Evolutionary conservation across 2,888 invertebrate genomes (phyloP).

Genomic region (Monopis laevigella): DNA sequence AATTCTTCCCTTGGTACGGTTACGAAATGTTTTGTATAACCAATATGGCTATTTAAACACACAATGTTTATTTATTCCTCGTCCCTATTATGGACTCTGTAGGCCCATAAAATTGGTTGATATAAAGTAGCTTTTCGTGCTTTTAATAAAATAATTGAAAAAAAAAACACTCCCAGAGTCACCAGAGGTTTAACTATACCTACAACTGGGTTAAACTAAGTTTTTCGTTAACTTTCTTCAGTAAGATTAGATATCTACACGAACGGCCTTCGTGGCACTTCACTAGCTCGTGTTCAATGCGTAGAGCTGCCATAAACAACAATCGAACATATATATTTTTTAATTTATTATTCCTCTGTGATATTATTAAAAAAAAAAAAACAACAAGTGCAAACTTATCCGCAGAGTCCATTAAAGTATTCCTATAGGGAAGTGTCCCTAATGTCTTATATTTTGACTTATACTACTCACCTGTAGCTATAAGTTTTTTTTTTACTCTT

Average conservation of each 20-base stretch:
- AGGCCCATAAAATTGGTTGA: too few species aligned
- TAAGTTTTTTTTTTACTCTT: too few species aligned
- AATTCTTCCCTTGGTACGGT: neutral
- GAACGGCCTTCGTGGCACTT: slow-evolving; percentile 21
- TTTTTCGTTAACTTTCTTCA: slow-evolving; percentile 34
- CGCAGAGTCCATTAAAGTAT: too few species aligned
- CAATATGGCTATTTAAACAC: too few species aligned
- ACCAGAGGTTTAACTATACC: neutral
- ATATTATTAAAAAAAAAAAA: neutral
- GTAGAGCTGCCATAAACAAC: neutral
- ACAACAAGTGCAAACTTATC: too few species aligned
- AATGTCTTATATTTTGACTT: too few species aligned
- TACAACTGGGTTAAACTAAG: slow-evolving; percentile 38
- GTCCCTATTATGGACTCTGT: too few species aligned
- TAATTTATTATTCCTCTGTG: neutral
- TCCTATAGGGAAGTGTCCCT: too few species aligned
- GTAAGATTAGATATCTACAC: slow-evolving; percentile 40
- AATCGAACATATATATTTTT: neutral
- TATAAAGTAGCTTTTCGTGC: too few species aligned
- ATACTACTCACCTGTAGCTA: too few species aligned
- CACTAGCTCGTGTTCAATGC: slow-evolving; percentile 4
- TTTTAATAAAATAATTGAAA: too few species aligned
- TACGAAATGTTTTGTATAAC: neutral
- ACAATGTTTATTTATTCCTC: too few species aligned
- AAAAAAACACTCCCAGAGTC: neutral